Evolutionary conservation across 2,888 invertebrate genomes (phyloP), one percentile per base, ranked within the genome.

Genomic region (Xylota sylvarum): DNA sequence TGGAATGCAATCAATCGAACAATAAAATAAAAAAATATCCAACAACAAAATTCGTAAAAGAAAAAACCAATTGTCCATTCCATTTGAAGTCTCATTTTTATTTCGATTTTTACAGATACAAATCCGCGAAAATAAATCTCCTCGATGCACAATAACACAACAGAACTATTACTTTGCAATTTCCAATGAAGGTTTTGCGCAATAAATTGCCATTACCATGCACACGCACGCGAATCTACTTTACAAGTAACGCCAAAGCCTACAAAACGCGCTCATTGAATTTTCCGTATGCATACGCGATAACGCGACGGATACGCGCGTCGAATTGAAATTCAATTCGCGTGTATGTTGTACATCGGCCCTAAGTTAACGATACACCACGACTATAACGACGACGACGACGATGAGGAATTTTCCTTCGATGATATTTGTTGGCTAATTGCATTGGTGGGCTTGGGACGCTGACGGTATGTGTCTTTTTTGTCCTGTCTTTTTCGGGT

Each of bases 331-430:
- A 86, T 86, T 86, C 82, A 82, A 86, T 86, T 86, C 77, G 69
- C 86, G 86, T 86, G 69, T 82, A 86, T 82, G 86, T 86, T 82
- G 86, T 78, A 86, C 86, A 86, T 82, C 82, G 86, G 82, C 86
- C 86, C 86, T 86, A 86, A 86, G 73, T 77, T 82, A 82, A 77
- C 84, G 84, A 84, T 79, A 78, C 70, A 74, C 84, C 50, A 73
- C 60, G 50, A 50, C 52, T 32, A 65, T 17, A 62, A 56, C 46
- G 43, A 65, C 74, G n/a, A 55, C 52, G 37, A 64, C 70, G 64
- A 73, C 80, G 77, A 69, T 82, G 82, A 86, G 73, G 86, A 86
- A 86, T 86, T 86, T 86, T 73, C 77, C 77, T 30, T 77, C 73
- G 73, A 58, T 73, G 82, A 82, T 82, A 85, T 85, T 81, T 85